Base-by-base conservation (phyloP, 2,888 invertebrate species). In the Steinernema carpocapsae region DNA sequence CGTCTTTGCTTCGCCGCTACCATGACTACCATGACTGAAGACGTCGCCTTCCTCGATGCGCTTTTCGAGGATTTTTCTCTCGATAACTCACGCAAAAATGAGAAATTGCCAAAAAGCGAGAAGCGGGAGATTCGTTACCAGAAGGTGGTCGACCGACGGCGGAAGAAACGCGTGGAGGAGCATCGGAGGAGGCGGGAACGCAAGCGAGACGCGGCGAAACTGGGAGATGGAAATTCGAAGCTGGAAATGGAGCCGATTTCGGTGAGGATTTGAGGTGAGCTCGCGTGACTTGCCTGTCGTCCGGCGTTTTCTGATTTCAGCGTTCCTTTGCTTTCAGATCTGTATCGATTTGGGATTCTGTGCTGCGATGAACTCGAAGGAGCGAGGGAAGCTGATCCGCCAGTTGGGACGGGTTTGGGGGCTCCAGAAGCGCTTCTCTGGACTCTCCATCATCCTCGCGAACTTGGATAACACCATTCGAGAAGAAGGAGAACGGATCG, bases 391-490 rank as follows among this genome's bases (percentile, higher is more conserved):
- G 29, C 72, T 76, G 17, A 43, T 51, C 22, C n/a, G 74, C 6
- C 76, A 76, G 56, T n/a, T 76, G 22, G 74, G 76, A 19, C 72
- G 76, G 7, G 52, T 76, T 46, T 76, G 76, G 76, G 72, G 76
- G 4, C 73, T 76, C 32, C 76, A 76, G 32, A 76, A 76, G 51
- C 45, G 48, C 10, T 76, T 59, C 37, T 14, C 59, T 12, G 75
- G 76, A 12, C 37, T 77, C 4, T 12, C 24, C 1, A 76, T 70
- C 10, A 76, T 70, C 0, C 70, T 76, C 14, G 46, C 43, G 19
- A 46, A 43, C 12, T 56, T 73, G 29, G 48, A 77, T 14, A 26
- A 48, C 3, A 29, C 19, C 12, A 14, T 76, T 3, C 29, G 42
- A 19, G 59, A 22, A 14, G 59, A 72, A 24, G 70, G 73, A 0